Conservation (phyloP, 2,113 vertebrate species). For the Nerophis ophidion region DNA sequence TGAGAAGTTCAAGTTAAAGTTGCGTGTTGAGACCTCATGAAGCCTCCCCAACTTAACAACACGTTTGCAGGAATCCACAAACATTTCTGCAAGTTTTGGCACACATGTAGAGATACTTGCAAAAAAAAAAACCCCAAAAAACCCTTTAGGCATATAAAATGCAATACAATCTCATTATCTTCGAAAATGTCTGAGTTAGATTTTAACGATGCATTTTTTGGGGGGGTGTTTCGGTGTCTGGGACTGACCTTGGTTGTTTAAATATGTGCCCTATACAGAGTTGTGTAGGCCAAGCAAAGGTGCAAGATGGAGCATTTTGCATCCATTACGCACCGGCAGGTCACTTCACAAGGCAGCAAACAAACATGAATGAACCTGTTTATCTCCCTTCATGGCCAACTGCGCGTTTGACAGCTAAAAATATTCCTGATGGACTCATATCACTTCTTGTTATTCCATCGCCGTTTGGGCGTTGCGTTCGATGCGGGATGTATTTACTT, state of each 20-base stretch:
- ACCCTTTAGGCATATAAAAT: neutral
- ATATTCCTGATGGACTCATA: constrained; percentile 22
- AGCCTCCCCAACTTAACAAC: neutral
- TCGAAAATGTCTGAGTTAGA: neutral
- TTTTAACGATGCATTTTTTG: neutral
- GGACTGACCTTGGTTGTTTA: neutral
- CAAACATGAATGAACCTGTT: constrained; percentile 23
- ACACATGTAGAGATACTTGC: too few relatives aligned
- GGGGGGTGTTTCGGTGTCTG: too few relatives aligned
- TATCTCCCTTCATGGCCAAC: constrained; percentile 33
- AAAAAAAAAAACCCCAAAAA: too few relatives aligned
- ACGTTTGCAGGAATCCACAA: neutral
- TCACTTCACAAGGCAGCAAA: constrained; percentile 33
- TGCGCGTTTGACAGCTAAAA: constrained; percentile 40
- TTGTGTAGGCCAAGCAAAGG: neutral
- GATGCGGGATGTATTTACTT: too few relatives aligned
- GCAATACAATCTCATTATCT: too few relatives aligned
- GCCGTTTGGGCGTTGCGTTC: neutral
- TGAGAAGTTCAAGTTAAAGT: constrained; percentile 56
- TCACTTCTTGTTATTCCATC: constrained; percentile 23
- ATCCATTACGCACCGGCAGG: constrained; percentile 19
- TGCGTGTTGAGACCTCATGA: neutral
- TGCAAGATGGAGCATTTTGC: constrained; percentile 24
- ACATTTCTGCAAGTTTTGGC: neutral
- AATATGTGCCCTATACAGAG: constrained; percentile 1